Conservation (phyloP, 2,888 invertebrate genomes). For the Parochlus steinenii region DNA sequence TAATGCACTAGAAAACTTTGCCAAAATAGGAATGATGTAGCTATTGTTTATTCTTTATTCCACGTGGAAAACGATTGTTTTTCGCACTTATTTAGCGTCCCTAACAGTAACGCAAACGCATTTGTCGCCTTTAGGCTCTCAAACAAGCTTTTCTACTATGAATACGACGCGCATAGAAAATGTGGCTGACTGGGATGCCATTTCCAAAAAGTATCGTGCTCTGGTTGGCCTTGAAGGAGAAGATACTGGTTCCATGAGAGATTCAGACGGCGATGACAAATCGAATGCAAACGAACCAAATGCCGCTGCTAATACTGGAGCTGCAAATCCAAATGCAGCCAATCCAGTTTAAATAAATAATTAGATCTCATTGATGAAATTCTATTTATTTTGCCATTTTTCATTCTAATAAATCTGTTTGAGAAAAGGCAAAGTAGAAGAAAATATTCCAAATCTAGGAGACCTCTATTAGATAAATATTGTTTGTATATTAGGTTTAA, state of each 20-base stretch:
- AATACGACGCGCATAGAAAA: conserved; percentile 65
- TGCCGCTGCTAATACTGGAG: conserved; percentile 13
- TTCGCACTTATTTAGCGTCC: too few species aligned
- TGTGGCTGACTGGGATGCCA: conserved; percentile 81
- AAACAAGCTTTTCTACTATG: conserved; percentile 60
- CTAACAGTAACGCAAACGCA: conserved; percentile 64
- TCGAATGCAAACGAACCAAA: conserved; percentile 7
- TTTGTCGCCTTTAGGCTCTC: conserved; percentile 68
- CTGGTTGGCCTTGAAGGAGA: conserved; percentile 46
- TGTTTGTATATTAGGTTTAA: too few species aligned
- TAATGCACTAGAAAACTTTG: too few species aligned
- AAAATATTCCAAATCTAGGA: too few species aligned
- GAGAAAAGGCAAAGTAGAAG: too few species aligned
- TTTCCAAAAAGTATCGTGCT: conserved; percentile 74
- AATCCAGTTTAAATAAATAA: too few species aligned
- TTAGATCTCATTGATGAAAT: too few species aligned
- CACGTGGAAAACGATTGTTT: too few species aligned
- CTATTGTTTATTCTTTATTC: conserved; percentile 13
- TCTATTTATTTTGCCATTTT: too few species aligned
- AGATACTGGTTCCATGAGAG: conserved; percentile 30
- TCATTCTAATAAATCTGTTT: too few species aligned
- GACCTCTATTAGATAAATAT: too few species aligned
- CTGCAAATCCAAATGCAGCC: conserved; percentile 23
- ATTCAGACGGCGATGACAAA: conserved; percentile 25
- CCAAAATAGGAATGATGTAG: too few species aligned